Evolutionary conservation across 2,888 invertebrate genomes (phyloP).

Genomic region (Aelia acuminata): DNA sequence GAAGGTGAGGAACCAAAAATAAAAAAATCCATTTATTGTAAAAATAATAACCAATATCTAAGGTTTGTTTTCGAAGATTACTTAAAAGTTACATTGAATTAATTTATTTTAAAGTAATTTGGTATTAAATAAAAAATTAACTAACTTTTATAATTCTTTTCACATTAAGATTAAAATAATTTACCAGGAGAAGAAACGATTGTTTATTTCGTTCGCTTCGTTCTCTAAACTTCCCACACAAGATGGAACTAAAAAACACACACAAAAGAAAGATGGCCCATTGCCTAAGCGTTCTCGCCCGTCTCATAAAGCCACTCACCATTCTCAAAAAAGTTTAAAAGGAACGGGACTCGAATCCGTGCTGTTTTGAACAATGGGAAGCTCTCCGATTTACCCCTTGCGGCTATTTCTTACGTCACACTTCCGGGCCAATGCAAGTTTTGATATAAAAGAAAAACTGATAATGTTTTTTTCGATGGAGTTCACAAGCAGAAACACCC

Average conservation of each 20-base stretch:
- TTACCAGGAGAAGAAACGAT: not conserved
- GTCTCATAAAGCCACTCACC: not conserved
- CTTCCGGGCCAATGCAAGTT: not conserved
- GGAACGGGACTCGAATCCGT: constrained; percentile 29
- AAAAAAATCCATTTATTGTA: no score
- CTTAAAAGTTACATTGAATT: no score
- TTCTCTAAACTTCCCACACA: not conserved
- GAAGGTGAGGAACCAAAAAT: no score
- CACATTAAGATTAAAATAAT: no score
- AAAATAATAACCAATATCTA: no score
- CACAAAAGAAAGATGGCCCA: not conserved
- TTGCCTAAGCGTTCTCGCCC: not conserved
- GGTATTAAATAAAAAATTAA: no score
- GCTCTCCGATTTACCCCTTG: not conserved
- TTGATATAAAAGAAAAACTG: not conserved
- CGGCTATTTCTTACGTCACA: not conserved
- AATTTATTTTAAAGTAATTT: no score
- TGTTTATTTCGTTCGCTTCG: not conserved
- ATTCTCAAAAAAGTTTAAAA: not conserved
- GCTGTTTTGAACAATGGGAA: constrained; percentile 15
- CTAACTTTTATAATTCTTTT: no score
- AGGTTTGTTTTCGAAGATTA: no score
- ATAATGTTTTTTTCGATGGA: not conserved
- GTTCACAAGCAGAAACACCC: not conserved
- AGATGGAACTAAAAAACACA: not conserved